phyloP scores from a whole-genome alignment of 2,888 invertebrate genomes.

The Euplexia lucipara region DNA sequence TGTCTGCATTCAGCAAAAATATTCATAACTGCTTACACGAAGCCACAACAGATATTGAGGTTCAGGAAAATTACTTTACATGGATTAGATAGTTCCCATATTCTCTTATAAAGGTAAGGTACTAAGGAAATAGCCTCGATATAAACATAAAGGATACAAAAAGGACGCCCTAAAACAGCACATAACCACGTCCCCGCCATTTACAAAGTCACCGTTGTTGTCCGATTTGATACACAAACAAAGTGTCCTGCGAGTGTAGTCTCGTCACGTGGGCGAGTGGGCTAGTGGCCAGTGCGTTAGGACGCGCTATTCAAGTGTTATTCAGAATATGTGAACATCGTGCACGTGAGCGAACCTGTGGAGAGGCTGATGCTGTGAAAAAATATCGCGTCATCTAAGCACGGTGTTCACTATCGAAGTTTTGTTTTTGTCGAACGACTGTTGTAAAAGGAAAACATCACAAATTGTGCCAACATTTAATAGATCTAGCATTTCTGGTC shows the following conservation, averaged over 20 bases:
- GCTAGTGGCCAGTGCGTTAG: constrained; percentile 82
- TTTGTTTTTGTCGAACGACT: neutral
- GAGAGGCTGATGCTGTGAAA: constrained; percentile 68
- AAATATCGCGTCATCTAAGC: constrained; percentile 2
- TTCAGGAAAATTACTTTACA: constrained; percentile 36
- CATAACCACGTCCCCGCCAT: constrained; percentile 66
- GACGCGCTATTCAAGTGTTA: constrained; percentile 84
- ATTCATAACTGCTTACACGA: constrained; percentile 29
- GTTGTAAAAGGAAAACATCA: neutral
- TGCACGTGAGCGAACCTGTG: constrained; percentile 75
- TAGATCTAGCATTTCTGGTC: no score
- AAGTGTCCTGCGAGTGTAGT: constrained; percentile 69
- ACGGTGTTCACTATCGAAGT: neutral
- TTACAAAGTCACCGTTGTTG: constrained; percentile 66
- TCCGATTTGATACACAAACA: constrained; percentile 68
- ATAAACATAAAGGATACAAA: constrained; percentile 57
- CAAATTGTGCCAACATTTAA: no score
- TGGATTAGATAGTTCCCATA: constrained; percentile 55
- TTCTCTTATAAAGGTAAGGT: constrained; percentile 48
- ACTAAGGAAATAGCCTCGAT: constrained; percentile 45
- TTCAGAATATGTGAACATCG: constrained; percentile 88
- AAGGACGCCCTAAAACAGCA: constrained; percentile 57
- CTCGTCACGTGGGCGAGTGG: constrained; percentile 78
- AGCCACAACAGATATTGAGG: constrained; percentile 16
- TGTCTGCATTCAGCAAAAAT: constrained; percentile 5